Evolutionary conservation across 2,888 invertebrate genomes (phyloP), one percentile per base, ranked within the genome.

Genomic region (Pemphredon lugubris): DNA sequence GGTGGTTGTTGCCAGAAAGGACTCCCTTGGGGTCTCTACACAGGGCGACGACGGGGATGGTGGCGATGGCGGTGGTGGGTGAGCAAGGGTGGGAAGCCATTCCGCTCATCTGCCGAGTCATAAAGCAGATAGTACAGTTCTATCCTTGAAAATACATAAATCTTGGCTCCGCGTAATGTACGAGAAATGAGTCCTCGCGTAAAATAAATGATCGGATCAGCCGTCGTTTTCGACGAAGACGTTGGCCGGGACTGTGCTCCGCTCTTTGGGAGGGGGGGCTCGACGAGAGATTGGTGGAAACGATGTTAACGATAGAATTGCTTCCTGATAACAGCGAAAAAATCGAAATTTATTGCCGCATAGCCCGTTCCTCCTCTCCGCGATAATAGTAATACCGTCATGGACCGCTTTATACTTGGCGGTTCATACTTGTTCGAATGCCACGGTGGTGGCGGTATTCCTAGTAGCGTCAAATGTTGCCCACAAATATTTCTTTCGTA

Each of bases 41-140:
- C 69, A 70, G 77, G 78, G 70, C 48, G 59, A 67, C 54, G 45
- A 48, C 48, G 69, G 47, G 44, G 58, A 30, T 23, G 55, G 55
- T 21, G 59, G 58, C n/a, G n/a, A n/a, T n/a, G n/a, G n/a, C n/a
- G n/a, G n/a, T n/a, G n/a, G n/a, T n/a, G n/a, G n/a, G n/a, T n/a
- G 40, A 53, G 51, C n/a, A 67, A 68, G 60, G 66, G 58, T 63
- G 51, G 76, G 73, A 80, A 84, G 83, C 85, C 82, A 82, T 86
- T 87, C 82, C 83, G 83, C 81, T 88, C 88, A 86, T 87, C 87
- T 86, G 83, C 83, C 85, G 85, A 86, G 85, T 87, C 86, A 85
- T 87, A 86, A 88, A 86, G 85, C 85, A 84, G 85, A 86, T 83
- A 86, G 79, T 79, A 74, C 77, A 74, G 78, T 79, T 78, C 79